Evolutionary conservation across 2,113 vertebrate genomes (phyloP), one percentile per base, ranked within the genome.

Genomic region (Aegypius monachus): DNA sequence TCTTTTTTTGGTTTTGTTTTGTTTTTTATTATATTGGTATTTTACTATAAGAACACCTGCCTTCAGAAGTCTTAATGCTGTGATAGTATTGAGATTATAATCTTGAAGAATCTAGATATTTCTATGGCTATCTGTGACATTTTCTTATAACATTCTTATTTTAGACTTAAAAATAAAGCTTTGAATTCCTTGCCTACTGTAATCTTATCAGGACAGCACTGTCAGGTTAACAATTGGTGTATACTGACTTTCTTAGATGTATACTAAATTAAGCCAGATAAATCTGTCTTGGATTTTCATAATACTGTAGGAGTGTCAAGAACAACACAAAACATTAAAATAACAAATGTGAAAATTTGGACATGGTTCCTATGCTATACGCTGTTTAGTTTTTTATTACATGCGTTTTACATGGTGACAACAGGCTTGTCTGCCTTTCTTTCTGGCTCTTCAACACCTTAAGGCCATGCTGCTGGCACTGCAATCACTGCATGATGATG

Each of bases 281-380:
- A 68, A 48, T 29, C 29, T 36, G 22, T 19, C 66, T 42, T 0
- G 0, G 50, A 38, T 67, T 67, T 78, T 86, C 16, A 0, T 48
- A 56, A 65, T 27, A 10, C 38, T 25, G 47, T 6, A 63, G 59
- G 31, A 72, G 34, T 3, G 6, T 92, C 61, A 91, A 81, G 83
- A 81, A 19, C n/a, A 83, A 19, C n/a, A 74, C 9, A 73, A 53
- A 70, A 48, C 50, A 80, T 48, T n/a, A 52, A 74, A 88, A 83
- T 11, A 88, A 63, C 55, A 59, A 63, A 81, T 36, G 31, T 48
- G 55, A 66, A 47, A 36, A 79, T 20, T 7, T n/a, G 40, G 42
- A 27, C 21, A 0, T 3, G 13, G 38, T 13, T 78, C 61, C 59
- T 48, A 8, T 29, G 18, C 59, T 58, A 34, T 56, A 38, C 5